Conservation (phyloP, 1,140 invertebrate species). For the Drosophila asahinai region DNA sequence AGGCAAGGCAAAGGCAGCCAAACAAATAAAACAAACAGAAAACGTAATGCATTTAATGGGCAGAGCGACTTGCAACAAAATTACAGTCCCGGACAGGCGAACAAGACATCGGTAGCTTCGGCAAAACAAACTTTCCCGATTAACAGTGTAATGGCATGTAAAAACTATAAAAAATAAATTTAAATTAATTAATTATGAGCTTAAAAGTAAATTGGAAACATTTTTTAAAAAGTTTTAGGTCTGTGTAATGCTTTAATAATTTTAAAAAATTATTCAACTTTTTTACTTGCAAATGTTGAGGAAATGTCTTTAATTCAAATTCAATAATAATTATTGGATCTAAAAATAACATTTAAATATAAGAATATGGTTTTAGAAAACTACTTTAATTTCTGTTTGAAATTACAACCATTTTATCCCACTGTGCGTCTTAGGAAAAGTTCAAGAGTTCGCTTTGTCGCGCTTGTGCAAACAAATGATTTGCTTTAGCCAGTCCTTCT, state of each 20-base stretch:
- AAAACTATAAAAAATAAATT: neutral
- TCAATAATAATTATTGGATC: no score
- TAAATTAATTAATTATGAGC: no score
- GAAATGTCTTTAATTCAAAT: no score
- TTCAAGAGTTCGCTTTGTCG: conserved; percentile 79
- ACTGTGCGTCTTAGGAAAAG: conserved; percentile 50
- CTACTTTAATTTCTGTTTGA: neutral
- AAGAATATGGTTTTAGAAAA: no score
- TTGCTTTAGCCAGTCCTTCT: conserved; percentile 67
- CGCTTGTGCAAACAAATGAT: conserved; percentile 84
- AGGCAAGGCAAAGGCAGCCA: conserved; percentile 45
- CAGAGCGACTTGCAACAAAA: conserved; percentile 73
- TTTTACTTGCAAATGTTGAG: no score
- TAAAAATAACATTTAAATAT: no score
- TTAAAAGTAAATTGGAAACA: no score
- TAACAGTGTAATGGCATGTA: conserved; percentile 11
- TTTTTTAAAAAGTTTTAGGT: no score
- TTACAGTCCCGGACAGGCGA: conserved; percentile 48
- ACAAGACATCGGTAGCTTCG: conserved; percentile 55
- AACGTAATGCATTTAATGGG: conserved; percentile 79
- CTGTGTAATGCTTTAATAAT: no score
- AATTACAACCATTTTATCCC: neutral
- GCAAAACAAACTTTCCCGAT: conserved; percentile 15
- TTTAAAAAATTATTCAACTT: no score
- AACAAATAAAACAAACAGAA: conserved; percentile 75